A percentile compares a stretch with the other conserved stretches of the same genome.
These are phyloP conservation scores for Rostratula benghalensis DNA, from an alignment of 2,113 vertebrate genomes.

Conservation along the genomic window DNA sequence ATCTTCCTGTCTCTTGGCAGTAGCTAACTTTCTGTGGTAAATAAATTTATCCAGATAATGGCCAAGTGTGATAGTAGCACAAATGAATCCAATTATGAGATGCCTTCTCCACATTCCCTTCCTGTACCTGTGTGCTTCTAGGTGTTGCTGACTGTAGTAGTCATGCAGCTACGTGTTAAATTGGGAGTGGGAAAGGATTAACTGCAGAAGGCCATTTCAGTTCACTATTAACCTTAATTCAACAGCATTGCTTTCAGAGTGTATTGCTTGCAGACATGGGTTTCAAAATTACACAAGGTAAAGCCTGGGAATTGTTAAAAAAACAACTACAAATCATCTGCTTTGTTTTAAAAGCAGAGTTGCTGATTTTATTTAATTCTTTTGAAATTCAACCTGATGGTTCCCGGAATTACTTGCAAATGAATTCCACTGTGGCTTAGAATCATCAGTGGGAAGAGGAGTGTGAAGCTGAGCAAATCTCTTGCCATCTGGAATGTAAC, in stretches of 20 bases:
- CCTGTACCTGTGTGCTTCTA: background rate
- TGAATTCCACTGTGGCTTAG: conserved; percentile 44
- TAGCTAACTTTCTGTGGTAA: background rate
- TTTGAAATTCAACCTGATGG: conserved; percentile 30
- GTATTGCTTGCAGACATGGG: background rate
- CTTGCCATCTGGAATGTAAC: conserved; percentile 60
- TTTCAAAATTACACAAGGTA: background rate
- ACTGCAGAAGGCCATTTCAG: background rate
- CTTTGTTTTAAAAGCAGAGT: background rate
- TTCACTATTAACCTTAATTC: background rate
- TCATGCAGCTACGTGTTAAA: background rate
- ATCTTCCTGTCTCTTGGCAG: background rate
- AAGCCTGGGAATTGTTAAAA: background rate
- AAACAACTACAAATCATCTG: background rate
- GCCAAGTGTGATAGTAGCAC: background rate
- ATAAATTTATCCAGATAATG: background rate
- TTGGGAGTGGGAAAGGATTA: background rate
- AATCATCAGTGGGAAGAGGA: conserved; percentile 57
- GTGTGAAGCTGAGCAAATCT: conserved; percentile 55
- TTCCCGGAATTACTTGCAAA: conserved; percentile 53
- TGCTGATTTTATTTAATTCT: conserved; percentile 14
- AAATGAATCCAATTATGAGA: background rate
- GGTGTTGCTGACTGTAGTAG: background rate
- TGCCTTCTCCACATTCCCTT: background rate
- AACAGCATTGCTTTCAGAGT: background rate